Conservation (phyloP, 2,113 vertebrate species). For the Sander lucioperca region DNA sequence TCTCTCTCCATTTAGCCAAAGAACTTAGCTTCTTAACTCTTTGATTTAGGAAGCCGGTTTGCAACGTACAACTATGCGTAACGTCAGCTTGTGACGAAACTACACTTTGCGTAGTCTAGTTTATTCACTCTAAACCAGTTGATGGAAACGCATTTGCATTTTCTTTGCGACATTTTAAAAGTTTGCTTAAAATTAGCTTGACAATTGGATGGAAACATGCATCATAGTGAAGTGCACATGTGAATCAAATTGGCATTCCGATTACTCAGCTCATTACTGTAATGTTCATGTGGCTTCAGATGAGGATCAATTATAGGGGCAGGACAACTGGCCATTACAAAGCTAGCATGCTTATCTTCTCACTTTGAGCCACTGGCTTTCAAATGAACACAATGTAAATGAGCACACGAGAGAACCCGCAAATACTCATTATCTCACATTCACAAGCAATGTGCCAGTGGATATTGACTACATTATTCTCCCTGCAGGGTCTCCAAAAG, state of each 20-base stretch:
- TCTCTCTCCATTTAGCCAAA: too few relatives aligned
- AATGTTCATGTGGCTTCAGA: constrained; percentile 67
- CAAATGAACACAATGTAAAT: constrained; percentile 66
- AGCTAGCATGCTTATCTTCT: constrained; percentile 61
- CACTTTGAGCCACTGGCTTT: constrained; percentile 50
- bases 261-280: constrained; percentile 65
- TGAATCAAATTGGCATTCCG: constrained; percentile 63
- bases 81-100: too few relatives aligned
- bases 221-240: constrained; percentile 6
- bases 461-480: constrained; percentile 73
- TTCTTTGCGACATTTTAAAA: too few relatives aligned
- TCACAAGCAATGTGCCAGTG: constrained; percentile 63
- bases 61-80: too few relatives aligned
- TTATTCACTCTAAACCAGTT: too few relatives aligned
- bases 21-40: too few relatives aligned
- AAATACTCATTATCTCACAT: constrained; percentile 74
- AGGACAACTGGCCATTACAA: constrained; percentile 62
- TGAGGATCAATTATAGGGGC: constrained; percentile 64
- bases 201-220: too few relatives aligned
- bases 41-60: too few relatives aligned
- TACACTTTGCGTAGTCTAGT: too few relatives aligned
- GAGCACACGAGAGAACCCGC: constrained; percentile 47
- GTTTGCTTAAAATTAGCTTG: too few relatives aligned
- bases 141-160: too few relatives aligned
- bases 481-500: constrained; percentile 64